Evolutionary conservation across 2,113 vertebrate genomes (phyloP), one percentile per base, ranked within the genome.

Genomic region (Gnathonemus longibarbis): DNA sequence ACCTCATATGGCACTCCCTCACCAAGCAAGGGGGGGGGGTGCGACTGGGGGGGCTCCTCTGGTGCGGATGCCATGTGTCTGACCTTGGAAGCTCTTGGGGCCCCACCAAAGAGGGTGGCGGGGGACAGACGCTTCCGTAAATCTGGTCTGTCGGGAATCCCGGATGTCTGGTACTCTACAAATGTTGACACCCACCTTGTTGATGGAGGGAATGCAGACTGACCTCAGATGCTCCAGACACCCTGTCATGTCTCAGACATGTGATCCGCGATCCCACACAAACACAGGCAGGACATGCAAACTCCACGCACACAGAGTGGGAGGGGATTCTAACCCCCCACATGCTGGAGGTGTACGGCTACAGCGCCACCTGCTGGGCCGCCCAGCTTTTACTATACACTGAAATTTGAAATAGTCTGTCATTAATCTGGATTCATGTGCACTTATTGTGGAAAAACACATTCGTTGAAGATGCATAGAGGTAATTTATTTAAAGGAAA

Each of bases 1-100:
- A 93, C 94, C 95, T 96, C 96, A 94, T 95, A 93, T 91, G 94
- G 93, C 92, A 96, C 93, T 92, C 92, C 91, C 95, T 95, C 95
- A 91, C 96, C 94, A 93, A 95, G 9, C 0, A 4, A 3, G 70
- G 94, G 39, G 39, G 39, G 70, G 94, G 39, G 39, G 39, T 3
- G 39, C 0, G 2, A 0, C 95, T 95, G 93, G 95, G 95, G 95
- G 95, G 93, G 88, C 94, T 89, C 84, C 92, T 91, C 94, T 95
- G 95, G 95, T 95, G 96, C 94, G 95, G 95, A 96, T 96, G 94
- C 95, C 94, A 94, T 91, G 93, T 39, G 8, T 94, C 92, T 91
- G 92, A 92, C 90, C 93, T 95, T 96, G 96, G 94, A 95, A 56
- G 11, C 88, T 45, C 50, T 58, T 35, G 39, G 31, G 27, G 9